Evolutionary conservation across 2,797 vertebrate species (phyloP), one percentile per base, ranked within the genome.

Genomic region (Sebastes aleutianus): DNA sequence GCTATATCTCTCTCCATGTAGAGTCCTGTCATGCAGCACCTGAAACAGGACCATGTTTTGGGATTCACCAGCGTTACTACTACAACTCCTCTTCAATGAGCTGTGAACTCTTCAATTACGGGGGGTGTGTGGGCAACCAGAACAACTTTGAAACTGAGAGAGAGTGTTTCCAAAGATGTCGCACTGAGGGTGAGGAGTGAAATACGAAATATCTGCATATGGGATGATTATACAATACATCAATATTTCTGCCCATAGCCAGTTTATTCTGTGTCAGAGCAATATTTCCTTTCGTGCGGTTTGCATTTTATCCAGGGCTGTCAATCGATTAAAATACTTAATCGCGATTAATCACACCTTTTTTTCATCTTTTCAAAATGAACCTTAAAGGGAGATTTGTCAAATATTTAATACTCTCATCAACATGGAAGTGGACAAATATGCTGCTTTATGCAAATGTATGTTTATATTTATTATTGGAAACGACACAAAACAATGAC

Each of bases 81-180:
- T 99, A 98, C 89, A 99, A 99, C 22, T 92, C 96, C 1, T 88
- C 97, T 1, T 96, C 96, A 29, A 97, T 97, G 97, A 94, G 92
- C 77, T 99, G 98, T 0, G 94, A 97, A 53, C 14, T 58, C 2
- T 99, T 99, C 91, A 86, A 85, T 0, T 99, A 91, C 0, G 98
- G 98, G 0, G 98, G 98, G 31, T 99, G 98, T 54, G 6, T 97
- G 84, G 98, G 97, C 29, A 99, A 98, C 0, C 92, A 94, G 82
- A 99, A 99, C 93, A 99, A 98, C 91, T 99, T 98, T 69, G 0
- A 3, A 14, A 93, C 80, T 0, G 97, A 99, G 89, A 97, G 96
- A 85, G 96, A 96, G 5, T 99, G 98, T 84, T 94, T 99, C 63
- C 98, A 99, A 94, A 97, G 96, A 0, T 99, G 98, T 87, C 95